Evolutionary conservation across 1,140 invertebrate species (phyloP), one percentile per base, ranked within the genome.

Genomic region (Asbolus verrucosus): DNA sequence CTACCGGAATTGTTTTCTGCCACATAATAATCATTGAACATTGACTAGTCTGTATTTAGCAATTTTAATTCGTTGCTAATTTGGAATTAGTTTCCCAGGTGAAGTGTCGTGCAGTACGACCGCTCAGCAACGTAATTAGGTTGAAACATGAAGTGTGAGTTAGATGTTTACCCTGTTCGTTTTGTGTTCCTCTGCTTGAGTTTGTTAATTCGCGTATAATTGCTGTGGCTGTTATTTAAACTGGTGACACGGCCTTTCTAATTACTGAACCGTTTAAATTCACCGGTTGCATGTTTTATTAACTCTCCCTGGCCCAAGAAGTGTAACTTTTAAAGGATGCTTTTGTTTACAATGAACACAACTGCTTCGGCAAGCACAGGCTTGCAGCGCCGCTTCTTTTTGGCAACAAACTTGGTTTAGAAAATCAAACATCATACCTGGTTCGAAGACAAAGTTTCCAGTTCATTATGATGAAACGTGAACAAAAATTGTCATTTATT

Each of bases 181-280:
- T 43, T 43, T 43, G 39, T 43, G 39, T 43, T 43, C 39, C 39
- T 43, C 39, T 43, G 39, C 33, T 36, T 36, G 33, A 30, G 24
- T 54, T 30, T 31, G 46, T 54, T 54, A 54, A 54, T 54, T 54
- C 19, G 19, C 43, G 39, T 43, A 43, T 43, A 43, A 43, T 43
- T 43, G 39, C 39, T 43, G 39, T 15, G 46, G 46, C 21, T 54
- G 46, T 54, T 54, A 54, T 54, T 54, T 54, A 54, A 54, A 54
- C 46, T 21, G 46, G 46, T 54, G 46, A 54, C 46, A 54, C 46
- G 46, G 46, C 11, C 39, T 43, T 27, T 54, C 21, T 54, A 54
- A 54, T 54, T 9, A 54, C 46, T 16, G 39, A 54, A 8, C 21
- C 9, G n/a, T 54, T 54, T 54, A 54, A 1, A 30, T 54, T 24